Conservation (phyloP, 1,140 invertebrate species). For the Augochlora pura region DNA sequence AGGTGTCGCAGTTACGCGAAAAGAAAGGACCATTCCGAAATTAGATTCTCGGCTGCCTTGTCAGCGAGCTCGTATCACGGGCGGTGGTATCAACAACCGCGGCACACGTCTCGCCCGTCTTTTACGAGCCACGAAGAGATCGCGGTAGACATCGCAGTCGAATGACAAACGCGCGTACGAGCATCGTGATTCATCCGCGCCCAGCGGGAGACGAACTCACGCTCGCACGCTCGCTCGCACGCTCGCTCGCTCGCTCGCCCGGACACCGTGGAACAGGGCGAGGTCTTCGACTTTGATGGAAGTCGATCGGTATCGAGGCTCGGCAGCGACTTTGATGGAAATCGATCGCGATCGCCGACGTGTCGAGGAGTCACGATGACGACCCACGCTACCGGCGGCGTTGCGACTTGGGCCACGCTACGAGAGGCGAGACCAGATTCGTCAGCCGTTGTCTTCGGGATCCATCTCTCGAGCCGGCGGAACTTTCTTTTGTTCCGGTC, state of each 20-base stretch:
- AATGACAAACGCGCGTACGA: constrained; percentile 18
- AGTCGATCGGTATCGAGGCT: constrained; percentile 49
- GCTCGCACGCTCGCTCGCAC: no score
- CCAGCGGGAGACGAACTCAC: constrained; percentile 20
- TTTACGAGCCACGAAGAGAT: neutral
- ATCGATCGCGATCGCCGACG: constrained; percentile 52
- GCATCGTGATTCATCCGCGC: constrained; percentile 36
- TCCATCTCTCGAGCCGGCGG: neutral
- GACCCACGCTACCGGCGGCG: constrained; percentile 45
- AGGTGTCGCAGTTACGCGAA: no score
- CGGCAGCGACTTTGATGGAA: constrained; percentile 56
- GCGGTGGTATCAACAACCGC: neutral
- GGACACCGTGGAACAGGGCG: constrained; percentile 19
- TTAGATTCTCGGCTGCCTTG: neutral
- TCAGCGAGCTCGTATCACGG: neutral
- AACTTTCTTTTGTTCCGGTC: no score
- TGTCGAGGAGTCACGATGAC: constrained; percentile 44
- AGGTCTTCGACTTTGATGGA: constrained; percentile 54
- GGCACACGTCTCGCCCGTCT: neutral
- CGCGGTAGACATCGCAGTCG: neutral
- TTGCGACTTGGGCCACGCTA: constrained; percentile 15
- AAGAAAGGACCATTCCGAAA: neutral
- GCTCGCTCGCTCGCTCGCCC: no score
- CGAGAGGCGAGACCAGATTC: constrained; percentile 31
- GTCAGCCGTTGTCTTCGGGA: constrained; percentile 20